Conservation (phyloP, 2,113 vertebrate genomes). For the Scatophagus argus region DNA sequence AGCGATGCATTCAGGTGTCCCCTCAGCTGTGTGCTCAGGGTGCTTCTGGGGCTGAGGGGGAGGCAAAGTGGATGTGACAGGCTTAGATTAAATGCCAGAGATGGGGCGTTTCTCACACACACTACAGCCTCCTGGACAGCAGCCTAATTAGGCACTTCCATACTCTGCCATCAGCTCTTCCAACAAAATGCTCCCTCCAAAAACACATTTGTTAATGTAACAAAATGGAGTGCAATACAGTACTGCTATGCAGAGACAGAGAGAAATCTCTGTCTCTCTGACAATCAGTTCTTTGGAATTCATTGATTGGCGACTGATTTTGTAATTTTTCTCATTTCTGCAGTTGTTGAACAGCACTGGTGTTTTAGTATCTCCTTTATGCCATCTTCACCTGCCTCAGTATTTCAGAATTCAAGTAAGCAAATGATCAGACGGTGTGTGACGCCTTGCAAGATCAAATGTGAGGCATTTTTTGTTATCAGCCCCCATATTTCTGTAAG, state of each 20-base stretch:
- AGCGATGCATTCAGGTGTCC: conserved; percentile 77
- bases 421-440: conserved; percentile 19
- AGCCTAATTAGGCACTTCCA: conserved; percentile 83
- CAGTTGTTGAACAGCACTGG: not conserved
- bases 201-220: conserved; percentile 73
- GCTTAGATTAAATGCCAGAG: conserved; percentile 83
- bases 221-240: conserved; percentile 45
- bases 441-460: conserved; percentile 42
- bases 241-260: conserved; percentile 23
- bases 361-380: not conserved
- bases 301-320: conserved; percentile 42
- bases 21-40: conserved; percentile 70
- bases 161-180: conserved; percentile 73
- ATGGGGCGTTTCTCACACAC: conserved; percentile 80
- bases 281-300: conserved; percentile 41
- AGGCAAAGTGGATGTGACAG: conserved; percentile 83
- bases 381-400: not conserved
- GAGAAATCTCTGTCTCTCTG: conserved; percentile 6
- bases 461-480: conserved; percentile 29
- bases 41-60: conserved; percentile 66
- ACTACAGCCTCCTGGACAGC: conserved; percentile 80
- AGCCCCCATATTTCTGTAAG: conserved; percentile 41
- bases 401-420: not conserved
- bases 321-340: not conserved
- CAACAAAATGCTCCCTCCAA: conserved; percentile 66